Conservation (phyloP, 2,888 invertebrate genomes). For the Drosophila monieri region DNA sequence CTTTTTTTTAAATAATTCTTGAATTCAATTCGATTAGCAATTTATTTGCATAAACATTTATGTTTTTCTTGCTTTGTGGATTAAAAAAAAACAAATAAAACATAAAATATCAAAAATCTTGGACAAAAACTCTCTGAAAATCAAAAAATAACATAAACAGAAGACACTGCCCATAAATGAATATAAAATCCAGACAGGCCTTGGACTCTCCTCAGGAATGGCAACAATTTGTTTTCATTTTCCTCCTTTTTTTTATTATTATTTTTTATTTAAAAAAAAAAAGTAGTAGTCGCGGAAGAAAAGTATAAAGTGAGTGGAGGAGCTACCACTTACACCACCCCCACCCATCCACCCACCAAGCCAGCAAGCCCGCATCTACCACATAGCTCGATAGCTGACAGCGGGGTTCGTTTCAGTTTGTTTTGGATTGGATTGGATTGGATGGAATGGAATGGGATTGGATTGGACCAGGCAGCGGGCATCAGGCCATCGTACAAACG, state of each 20-base stretch:
- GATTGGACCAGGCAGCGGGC: conserved; percentile 3
- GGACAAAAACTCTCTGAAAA: conserved; percentile 17
- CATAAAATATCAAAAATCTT: background rate
- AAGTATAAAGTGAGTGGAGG: conserved; percentile 24
- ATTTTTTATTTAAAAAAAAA: background rate
- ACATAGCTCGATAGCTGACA: conserved; percentile 69
- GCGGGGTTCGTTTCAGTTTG: conserved; percentile 29
- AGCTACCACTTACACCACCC: conserved; percentile 5
- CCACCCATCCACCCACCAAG: conserved; percentile 4
- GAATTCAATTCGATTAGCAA: background rate
- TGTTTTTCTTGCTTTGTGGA: background rate
- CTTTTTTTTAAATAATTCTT: no score
- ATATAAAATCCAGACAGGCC: conserved; percentile 34
- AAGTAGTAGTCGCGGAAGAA: background rate
- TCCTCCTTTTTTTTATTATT: background rate
- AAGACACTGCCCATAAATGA: conserved; percentile 35
- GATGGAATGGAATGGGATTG: conserved; percentile 9
- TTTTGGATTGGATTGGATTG: conserved; percentile 38
- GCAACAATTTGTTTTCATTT: conserved; percentile 16
- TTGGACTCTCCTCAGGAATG: conserved; percentile 28
- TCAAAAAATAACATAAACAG: conserved; percentile 15
- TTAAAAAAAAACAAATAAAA: conserved; percentile 8
- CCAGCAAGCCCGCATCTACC: conserved; percentile 8
- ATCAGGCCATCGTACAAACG: background rate
- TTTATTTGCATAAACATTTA: background rate